These are phyloP conservation scores for Nymphicus hollandicus DNA, from an alignment of 2,113 vertebrate genomes.

Conservation along the genomic window DNA sequence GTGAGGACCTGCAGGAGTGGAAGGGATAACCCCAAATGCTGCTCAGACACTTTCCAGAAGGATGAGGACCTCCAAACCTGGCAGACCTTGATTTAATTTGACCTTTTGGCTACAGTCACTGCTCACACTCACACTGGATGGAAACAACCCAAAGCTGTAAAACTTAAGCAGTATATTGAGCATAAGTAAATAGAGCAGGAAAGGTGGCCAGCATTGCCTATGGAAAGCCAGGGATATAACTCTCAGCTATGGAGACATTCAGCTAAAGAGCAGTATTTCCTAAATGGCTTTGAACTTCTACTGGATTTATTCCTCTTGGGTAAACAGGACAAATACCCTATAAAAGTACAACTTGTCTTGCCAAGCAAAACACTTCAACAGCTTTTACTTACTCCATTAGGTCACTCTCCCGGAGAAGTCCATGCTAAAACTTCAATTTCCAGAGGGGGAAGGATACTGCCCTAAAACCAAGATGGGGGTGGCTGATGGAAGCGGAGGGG, in stretches of 20 bases:
- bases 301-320: conserved; percentile 2
- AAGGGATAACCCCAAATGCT: neutral
- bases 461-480: neutral
- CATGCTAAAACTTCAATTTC: neutral
- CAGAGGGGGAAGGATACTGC: neutral
- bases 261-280: neutral
- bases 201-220: neutral
- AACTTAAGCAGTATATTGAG: neutral
- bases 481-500: neutral
- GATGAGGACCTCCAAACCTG: neutral
- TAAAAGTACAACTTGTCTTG: neutral
- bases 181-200: neutral
- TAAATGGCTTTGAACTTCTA: neutral
- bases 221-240: neutral
- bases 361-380: neutral
- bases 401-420: neutral
- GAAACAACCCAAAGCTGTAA: neutral
- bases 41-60: neutral
- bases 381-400: neutral
- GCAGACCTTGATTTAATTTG: neutral
- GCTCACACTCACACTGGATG: neutral
- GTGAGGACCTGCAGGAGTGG: neutral
- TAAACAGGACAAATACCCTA: neutral
- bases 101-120: neutral
- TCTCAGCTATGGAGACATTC: neutral